A percentile compares a stretch with the other conserved stretches of the same genome.
Evolutionary conservation across 2,888 invertebrate species (phyloP).

Genomic region (Chaetogeoica ovagalla): DNA sequence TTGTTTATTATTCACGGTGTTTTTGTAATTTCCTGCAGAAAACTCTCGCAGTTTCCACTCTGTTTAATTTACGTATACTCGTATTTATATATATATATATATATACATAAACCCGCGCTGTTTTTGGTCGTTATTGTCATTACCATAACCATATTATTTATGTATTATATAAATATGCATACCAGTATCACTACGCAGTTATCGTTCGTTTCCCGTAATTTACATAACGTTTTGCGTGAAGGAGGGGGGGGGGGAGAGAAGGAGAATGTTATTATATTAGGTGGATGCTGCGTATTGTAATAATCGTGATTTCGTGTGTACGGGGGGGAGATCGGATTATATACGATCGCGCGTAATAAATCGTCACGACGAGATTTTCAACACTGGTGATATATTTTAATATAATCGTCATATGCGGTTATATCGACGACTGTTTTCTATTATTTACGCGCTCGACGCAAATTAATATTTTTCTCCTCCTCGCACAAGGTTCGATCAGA

Average conservation of each 20-base stretch:
- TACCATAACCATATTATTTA: not conserved
- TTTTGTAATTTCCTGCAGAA: constrained; percentile 44
- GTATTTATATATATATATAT: too few species aligned
- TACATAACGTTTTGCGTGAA: constrained; percentile 27
- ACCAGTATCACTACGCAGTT: constrained; percentile 6
- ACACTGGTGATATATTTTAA: not conserved
- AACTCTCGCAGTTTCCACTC: constrained; percentile 23
- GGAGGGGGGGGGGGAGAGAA: too few species aligned
- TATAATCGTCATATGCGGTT: too few species aligned
- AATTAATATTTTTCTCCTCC: too few species aligned
- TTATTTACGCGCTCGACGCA: too few species aligned
- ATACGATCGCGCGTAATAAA: constrained; percentile 25
- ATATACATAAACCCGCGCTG: not conserved
- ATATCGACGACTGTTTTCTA: too few species aligned
- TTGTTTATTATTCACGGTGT: constrained; percentile 21
- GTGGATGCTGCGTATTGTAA: not conserved
- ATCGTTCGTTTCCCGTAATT: constrained; percentile 47
- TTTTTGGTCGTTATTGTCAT: not conserved
- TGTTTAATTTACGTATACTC: not conserved
- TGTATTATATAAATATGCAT: too few species aligned
- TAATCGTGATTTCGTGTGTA: not conserved
- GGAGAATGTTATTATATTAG: constrained; percentile 32
- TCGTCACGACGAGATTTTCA: constrained; percentile 2
- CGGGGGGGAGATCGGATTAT: constrained; percentile 42
- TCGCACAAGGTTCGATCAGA: too few species aligned